Conservation (phyloP, 2,888 invertebrate genomes). For the Pecten maximus region DNA sequence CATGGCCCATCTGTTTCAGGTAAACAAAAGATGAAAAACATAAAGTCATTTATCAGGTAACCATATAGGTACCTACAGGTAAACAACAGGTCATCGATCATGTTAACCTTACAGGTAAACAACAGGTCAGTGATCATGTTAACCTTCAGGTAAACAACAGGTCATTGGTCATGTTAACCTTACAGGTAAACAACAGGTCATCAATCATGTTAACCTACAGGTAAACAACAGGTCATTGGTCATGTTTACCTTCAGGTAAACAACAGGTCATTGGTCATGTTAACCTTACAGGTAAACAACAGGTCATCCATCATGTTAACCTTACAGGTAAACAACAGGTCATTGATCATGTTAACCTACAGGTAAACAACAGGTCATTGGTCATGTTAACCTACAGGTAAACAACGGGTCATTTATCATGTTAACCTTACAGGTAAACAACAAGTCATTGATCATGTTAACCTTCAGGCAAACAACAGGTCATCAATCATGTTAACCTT, state of each 20-base stretch:
- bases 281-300: background rate
- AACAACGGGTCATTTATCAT: background rate
- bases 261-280: background rate
- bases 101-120: too few species aligned
- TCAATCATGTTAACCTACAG: background rate
- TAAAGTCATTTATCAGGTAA: too few species aligned
- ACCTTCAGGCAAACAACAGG: too few species aligned
- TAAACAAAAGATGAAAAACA: background rate
- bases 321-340: background rate
- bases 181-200: background rate
- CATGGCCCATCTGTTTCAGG: constrained; percentile 74
- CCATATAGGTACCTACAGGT: background rate
- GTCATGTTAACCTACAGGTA: background rate
- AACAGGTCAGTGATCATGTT: background rate
- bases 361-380: background rate
- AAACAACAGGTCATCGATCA: background rate
- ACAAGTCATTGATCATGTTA: too few species aligned
- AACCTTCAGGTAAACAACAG: background rate
- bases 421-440: too few species aligned
- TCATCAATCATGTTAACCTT: too few species aligned
- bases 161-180: too few species aligned
- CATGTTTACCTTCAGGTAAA: background rate
- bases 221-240: background rate
- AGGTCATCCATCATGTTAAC: background rate
- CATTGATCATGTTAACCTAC: background rate